phyloP scores from a whole-genome alignment of 2,888 invertebrate genomes.

The Acleris literana region DNA sequence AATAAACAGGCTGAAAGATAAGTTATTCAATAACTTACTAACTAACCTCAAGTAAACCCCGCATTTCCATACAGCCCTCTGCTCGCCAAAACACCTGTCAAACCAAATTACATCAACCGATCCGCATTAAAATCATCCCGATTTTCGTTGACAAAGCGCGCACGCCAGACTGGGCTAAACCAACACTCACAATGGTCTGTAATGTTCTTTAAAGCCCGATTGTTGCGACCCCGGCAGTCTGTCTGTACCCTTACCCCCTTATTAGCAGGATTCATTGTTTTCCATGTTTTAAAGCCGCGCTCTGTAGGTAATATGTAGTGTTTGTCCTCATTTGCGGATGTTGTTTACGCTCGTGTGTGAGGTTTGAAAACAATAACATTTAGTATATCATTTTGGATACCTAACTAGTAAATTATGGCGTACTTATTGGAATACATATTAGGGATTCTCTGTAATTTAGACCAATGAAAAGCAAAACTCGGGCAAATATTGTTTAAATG shows the following conservation, averaged over 20 bases:
- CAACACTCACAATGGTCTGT: slow-evolving; percentile 61
- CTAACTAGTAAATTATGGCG: no score
- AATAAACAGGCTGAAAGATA: no score
- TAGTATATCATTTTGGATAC: not conserved
- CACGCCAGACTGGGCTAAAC: slow-evolving; percentile 71
- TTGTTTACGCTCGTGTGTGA: not conserved
- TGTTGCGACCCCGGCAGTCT: slow-evolving; percentile 56
- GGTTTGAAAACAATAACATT: not conserved
- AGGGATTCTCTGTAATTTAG: no score
- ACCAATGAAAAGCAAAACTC: no score
- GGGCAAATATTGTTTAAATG: no score
- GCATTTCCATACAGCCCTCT: slow-evolving; percentile 29
- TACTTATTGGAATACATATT: no score
- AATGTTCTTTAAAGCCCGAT: slow-evolving; percentile 66
- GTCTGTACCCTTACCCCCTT: slow-evolving; percentile 67
- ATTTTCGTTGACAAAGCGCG: slow-evolving; percentile 64
- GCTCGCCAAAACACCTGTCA: slow-evolving; percentile 64
- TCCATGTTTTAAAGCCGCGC: slow-evolving; percentile 66
- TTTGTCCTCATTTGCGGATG: slow-evolving; percentile 4
- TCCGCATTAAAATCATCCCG: slow-evolving; percentile 67
- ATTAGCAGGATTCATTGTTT: slow-evolving; percentile 80
- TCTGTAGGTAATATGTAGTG: slow-evolving; percentile 43
- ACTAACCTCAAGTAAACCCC: slow-evolving; percentile 13
- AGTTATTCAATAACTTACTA: not conserved
- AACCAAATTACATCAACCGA: slow-evolving; percentile 59